Percentiles rank a stretch among this genome's conserved stretches.
Evolutionary conservation across 2,888 invertebrate genomes (phyloP).

Genomic region (Tyria jacobaeae): DNA sequence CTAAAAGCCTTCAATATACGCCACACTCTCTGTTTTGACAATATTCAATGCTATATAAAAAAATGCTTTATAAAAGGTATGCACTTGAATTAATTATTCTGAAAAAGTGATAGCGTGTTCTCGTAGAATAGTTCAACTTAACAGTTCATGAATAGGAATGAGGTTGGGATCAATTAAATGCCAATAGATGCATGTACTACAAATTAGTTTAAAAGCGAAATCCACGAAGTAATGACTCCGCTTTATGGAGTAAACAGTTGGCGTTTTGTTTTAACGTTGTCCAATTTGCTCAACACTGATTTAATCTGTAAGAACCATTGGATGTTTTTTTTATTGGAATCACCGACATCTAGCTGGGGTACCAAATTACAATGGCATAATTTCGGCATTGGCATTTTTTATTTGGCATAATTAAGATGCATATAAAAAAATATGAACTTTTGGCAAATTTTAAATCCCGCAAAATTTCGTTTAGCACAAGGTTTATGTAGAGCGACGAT

Average conservation of each 20-base stretch:
- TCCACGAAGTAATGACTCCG: conserved; percentile 76
- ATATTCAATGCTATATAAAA: conserved; percentile 52
- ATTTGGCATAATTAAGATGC: too few species aligned
- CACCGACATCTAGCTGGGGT: conserved; percentile 9
- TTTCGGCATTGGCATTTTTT: too few species aligned
- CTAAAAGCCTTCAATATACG: conserved; percentile 53
- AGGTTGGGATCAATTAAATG: conserved; percentile 76
- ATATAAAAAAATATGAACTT: too few species aligned
- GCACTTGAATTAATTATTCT: neutral
- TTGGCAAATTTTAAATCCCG: too few species aligned
- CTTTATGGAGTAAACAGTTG: conserved; percentile 67
- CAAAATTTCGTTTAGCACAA: too few species aligned
- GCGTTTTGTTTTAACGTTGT: conserved; percentile 59
- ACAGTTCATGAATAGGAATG: conserved; percentile 54
- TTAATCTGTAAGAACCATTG: conserved; percentile 57
- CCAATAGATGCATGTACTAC: conserved; percentile 76
- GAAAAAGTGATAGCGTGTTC: conserved; percentile 51
- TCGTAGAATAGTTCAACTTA: conserved; percentile 27
- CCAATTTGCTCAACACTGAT: conserved; percentile 62
- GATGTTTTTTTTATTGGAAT: conserved; percentile 20
- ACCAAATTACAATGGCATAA: too few species aligned
- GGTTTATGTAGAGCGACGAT: too few species aligned
- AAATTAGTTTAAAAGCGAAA: conserved; percentile 74
- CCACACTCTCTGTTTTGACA: conserved; percentile 26
- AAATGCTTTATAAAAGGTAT: conserved; percentile 38